Base-by-base conservation (phyloP, 1,140 invertebrate species). In the Sarcophaga bullata region DNA sequence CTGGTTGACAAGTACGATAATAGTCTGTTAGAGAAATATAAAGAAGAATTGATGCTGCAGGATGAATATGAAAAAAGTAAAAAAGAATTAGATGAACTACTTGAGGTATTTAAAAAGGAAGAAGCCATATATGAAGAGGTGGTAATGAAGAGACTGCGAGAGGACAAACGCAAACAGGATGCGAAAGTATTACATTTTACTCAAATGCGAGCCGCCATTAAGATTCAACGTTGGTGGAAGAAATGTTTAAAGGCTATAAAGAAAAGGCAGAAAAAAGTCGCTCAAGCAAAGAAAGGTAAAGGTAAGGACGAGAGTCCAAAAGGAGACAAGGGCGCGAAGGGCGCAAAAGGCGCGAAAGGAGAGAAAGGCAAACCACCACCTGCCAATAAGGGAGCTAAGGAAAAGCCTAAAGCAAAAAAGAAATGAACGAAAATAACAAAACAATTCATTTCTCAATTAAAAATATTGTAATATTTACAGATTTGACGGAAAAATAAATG, bases 1-100 rank as follows among this genome's bases (percentile, higher is more conserved):
- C 52, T 81, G 10, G 54, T 83, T 11, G 73, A 80, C 19, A 84
- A 84, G 83, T 84, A 82, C 25, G 84, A 84, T 48, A 48, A 81
- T 17, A 82, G 81, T 48, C 82, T 83, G 81, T 80, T 75, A n/a
- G 84, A 84, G 15, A 83, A 83, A 83, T 83, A 82, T 19, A 80
- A 82, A 73, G 84, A 84, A 49, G 82, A 82, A n/a, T 15, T 81
- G 10, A n/a, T 75, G n/a, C 75, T 84, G 13, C 50, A 84, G 72
- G 80, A 81, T n/a, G 62, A 72, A n/a, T 80, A 68, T 54, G 76
- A 83, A 9, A 75, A 80, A 19, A 47, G 82, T 25, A 81, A 80
- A 73, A n/a, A 48, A 47, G 47, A 84, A 11, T 84, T 84, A 19
- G 84, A 84, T 49, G 80, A 82, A 72, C 83, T 84, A 48, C n/a